Conservation (phyloP, 2,888 invertebrate species). For the Raillietiella orientalis region DNA sequence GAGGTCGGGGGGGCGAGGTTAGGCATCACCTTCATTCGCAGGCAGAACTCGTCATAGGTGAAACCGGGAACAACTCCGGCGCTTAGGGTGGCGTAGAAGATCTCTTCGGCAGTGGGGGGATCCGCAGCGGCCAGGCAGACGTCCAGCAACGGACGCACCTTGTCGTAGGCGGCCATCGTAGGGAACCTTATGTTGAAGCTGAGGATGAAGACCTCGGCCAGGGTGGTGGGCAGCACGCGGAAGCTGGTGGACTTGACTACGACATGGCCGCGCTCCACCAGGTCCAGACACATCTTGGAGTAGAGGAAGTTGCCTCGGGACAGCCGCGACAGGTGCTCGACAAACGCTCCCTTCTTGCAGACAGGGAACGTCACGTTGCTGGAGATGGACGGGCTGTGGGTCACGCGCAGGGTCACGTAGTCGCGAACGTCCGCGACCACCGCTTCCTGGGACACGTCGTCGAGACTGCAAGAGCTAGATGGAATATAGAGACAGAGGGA, state of each 20-base stretch:
- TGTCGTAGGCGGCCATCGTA: slow-evolving; percentile 60
- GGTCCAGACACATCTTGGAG: slow-evolving; percentile 60
- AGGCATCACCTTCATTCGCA: slow-evolving; percentile 40
- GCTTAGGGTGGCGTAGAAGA: too few species aligned
- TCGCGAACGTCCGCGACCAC: slow-evolving; percentile 27
- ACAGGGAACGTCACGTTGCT: slow-evolving; percentile 22
- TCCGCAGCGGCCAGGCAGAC: slow-evolving; percentile 68
- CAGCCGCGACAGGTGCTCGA: slow-evolving; percentile 44
- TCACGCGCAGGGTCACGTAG: slow-evolving; percentile 50
- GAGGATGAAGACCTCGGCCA: slow-evolving; percentile 60
- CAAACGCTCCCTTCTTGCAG: slow-evolving; percentile 26
- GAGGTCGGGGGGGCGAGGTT: too few species aligned
- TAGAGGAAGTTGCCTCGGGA: slow-evolving; percentile 72
- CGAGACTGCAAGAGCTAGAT: too few species aligned
- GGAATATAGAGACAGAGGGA: too few species aligned
- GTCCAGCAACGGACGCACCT: slow-evolving; percentile 53
- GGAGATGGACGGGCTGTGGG: slow-evolving; percentile 45
- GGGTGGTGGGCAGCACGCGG: slow-evolving; percentile 39
- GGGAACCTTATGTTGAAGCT: slow-evolving; percentile 73
- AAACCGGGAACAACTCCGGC: too few species aligned
- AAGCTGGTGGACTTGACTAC: slow-evolving; percentile 78
- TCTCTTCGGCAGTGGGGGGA: slow-evolving; percentile 59
- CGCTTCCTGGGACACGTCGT: slow-evolving; percentile 9
- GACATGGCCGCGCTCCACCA: slow-evolving; percentile 63
- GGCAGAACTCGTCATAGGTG: slow-evolving; percentile 65